Base-by-base conservation (phyloP, 2,888 invertebrate species). In the Synanthedon andrenaeformis region DNA sequence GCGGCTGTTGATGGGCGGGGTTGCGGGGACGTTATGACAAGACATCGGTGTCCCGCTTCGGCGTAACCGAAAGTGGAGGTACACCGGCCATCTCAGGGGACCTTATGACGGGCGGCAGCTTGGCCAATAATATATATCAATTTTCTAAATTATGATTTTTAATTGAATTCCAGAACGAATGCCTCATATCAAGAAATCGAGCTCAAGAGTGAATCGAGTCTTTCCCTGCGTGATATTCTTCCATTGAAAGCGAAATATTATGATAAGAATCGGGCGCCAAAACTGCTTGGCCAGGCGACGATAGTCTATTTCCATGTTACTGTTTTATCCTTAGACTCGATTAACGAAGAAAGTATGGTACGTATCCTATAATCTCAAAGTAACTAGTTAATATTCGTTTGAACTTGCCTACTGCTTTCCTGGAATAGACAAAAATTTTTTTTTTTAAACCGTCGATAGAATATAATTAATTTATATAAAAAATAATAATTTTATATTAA, bases 281-380 rank as follows among this genome's bases (percentile, higher is more conserved):
- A 96, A 78, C 89, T 92, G 53, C 87, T 94, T 66, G 95, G 95
- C 1, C 94, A 95, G 74, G 94, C 96, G 3, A 96, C 96, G 1
- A 90, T 95, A 51, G 96, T 96, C 45, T 95, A 96, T 76, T 96
- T 96, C 70, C 96, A 96, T 72, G 96, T 96, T 52, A 96, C 96
- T 8, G 96, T 96, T 1, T 85, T 96, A 57, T 96, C 96, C 51
- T 83, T 97, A 63, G 96, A 97, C 84, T 96, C 96, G n/a, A 96
- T 97, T 61, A 96, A 97, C 72, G 97, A 97, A 76, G 96, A 96
- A 79, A 96, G 96, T 49, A 97, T 97, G 97, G 95, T 94, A 77
- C 79, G 83, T 65, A 42, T n/a, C 35, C 35, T 35, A 6, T 10
- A 35, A 10, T 8, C 35, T 35, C 8, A 8, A 28, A 8, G 28